A percentile compares a stretch with the other conserved stretches of the same genome.
Conservation (phyloP, 2,888 invertebrate species). For the Muschampia plurimacula region DNA sequence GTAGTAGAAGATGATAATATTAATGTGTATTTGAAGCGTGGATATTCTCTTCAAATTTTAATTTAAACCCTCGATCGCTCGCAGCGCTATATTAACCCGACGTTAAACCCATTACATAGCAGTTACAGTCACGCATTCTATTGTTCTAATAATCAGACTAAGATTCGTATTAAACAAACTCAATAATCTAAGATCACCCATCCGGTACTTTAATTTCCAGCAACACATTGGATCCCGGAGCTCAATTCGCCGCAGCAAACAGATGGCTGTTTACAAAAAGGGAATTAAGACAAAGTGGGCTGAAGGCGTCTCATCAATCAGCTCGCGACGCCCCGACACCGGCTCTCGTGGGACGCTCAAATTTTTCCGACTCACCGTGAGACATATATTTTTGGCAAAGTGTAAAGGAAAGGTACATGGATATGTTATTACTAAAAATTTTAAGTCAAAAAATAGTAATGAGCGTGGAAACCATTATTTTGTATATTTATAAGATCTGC, state of each 20-base stretch:
- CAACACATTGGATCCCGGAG: slow-evolving; percentile 7
- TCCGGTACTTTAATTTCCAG: background rate
- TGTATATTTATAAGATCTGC: no score
- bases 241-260: slow-evolving; percentile 20
- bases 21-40: no score
- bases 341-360: slow-evolving; percentile 37
- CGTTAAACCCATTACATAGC: no score
- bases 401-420: background rate
- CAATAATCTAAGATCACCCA: background rate
- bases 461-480: no score
- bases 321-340: slow-evolving; percentile 40
- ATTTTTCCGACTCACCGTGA: slow-evolving; percentile 20
- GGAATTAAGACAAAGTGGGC: slow-evolving; percentile 56
- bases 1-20: no score
- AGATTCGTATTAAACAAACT: background rate
- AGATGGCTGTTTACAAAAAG: slow-evolving; percentile 49
- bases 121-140: background rate
- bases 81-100: no score
- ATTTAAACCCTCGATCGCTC: no score
- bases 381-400: background rate
- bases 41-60: no score
- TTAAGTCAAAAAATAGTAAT: no score
- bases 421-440: no score
- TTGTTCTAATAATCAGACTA: background rate
- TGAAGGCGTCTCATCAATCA: slow-evolving; percentile 57